Evolutionary conservation across 2,888 invertebrate genomes (phyloP), one percentile per base, ranked within the genome.

Genomic region (Campoplex capitator): DNA sequence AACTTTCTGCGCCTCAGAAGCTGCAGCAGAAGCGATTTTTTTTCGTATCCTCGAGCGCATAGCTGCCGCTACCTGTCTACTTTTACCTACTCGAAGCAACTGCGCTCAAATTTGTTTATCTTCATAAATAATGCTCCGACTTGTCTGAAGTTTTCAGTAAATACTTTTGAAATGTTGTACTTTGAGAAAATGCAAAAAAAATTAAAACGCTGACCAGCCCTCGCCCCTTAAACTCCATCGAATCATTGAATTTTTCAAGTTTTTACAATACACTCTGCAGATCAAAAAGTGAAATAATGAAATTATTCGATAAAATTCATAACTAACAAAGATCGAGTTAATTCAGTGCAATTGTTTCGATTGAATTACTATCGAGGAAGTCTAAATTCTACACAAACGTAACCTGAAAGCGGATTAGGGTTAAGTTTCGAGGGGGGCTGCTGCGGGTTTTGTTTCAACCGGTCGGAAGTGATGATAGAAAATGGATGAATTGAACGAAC

Each of bases 401-500:
- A n/a, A n/a, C 56, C 42, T 58, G 16, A 56, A 75, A 75, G n/a
- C 42, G 42, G 58, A 75, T 58, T 58, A 58, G 23, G 23, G 38
- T 75, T 28, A 9, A 56, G 9, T 45, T 65, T 48, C 13, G 28
- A 75, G 3, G 7, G 35, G 23, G 8, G 23, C 23, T 23, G 23
- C 23, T n/a, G n/a, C 16, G 32, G 35, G 54, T 35, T 23, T 23
- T 35, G 73, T 73, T 73, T 73, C 9, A 54, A 54, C 54, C 35
- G 23, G 28, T n/a, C 42, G 35, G 45, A 74, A 56, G 38, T 74
- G 56, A 58, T 13, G 48, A 76, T 76, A 32, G 62, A 48, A 76
- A 65, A 76, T 76, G 2, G 48, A 54, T 76, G 62, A 65, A 65
- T 45, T 32, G 62, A 4, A 62, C 28, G n/a, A 76, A 45, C 65